A percentile compares a stretch with the other conserved stretches of the same genome.
Evolutionary conservation across 2,888 invertebrate genomes (phyloP).

Genomic region (Metacarcinus magister): DNA sequence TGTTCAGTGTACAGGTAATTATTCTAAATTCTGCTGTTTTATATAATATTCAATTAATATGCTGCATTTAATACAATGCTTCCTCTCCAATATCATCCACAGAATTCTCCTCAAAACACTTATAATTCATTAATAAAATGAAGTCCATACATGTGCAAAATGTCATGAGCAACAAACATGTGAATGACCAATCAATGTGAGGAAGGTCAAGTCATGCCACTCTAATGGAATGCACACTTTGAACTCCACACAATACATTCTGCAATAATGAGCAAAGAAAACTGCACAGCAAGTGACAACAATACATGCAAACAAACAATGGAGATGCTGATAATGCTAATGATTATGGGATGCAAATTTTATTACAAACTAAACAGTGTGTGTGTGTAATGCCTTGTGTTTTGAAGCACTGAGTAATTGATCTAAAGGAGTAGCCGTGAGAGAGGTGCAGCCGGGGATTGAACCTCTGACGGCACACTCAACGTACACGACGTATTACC

Average conservation of each 20-base stretch:
- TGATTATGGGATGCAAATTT: neutral
- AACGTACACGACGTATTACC: no score
- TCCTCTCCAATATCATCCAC: neutral
- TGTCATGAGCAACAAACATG: neutral
- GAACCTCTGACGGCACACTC: no score
- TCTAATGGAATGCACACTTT: neutral
- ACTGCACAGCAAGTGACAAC: neutral
- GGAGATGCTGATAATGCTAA: neutral
- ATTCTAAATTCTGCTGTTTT: neutral
- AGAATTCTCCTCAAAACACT: neutral
- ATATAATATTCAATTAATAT: neutral
- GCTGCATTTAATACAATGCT: neutral
- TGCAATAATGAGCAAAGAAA: neutral
- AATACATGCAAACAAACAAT: neutral
- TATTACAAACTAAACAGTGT: neutral
- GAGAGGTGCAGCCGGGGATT: no score
- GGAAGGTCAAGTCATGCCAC: neutral
- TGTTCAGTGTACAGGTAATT: neutral
- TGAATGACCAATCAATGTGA: neutral
- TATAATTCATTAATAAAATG: neutral
- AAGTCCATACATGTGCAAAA: neutral
- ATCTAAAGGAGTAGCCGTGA: no score
- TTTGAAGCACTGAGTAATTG: no score
- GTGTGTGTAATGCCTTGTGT: no score
- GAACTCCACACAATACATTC: neutral